These are phyloP conservation scores for Periophthalmodon schlosseri DNA, from an alignment of 2,113 vertebrate species.

Conservation along the genomic window DNA sequence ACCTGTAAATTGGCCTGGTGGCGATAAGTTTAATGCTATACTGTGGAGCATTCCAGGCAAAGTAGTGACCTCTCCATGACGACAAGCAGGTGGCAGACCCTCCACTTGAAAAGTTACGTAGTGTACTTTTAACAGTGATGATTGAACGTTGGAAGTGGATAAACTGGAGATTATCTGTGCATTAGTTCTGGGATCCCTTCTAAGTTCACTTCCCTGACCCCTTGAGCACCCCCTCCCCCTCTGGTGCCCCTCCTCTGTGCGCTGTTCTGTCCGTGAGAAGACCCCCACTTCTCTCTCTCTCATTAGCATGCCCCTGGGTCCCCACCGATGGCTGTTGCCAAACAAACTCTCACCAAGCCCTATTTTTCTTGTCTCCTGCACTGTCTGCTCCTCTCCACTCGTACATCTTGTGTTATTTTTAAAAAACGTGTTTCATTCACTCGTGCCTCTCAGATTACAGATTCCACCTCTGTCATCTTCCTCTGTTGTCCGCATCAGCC, in stretches of 20 bases:
- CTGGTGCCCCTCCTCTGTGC: conserved; percentile 53
- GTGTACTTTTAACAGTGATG: not conserved
- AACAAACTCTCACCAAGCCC: conserved; percentile 63
- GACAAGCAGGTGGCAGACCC: too few species aligned
- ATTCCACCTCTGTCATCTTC: conserved; percentile 20
- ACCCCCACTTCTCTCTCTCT: conserved; percentile 48
- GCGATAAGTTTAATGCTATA: too few species aligned
- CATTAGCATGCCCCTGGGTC: conserved; percentile 73
- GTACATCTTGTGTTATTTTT: conserved; percentile 36
- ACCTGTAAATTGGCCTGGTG: too few species aligned
- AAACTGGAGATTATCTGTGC: conserved; percentile 52
- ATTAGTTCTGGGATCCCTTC: conserved; percentile 71
- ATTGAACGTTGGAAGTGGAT: conserved; percentile 18
- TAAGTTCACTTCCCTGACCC: conserved; percentile 77
- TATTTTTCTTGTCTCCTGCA: conserved; percentile 45
- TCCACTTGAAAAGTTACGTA: too few species aligned
- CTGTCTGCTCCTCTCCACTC: conserved; percentile 34
- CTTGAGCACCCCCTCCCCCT: conserved; percentile 53
- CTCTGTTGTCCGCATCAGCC: conserved; percentile 39
- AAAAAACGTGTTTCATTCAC: conserved; percentile 20
- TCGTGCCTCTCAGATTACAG: conserved; percentile 2
- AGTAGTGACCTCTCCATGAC: too few species aligned
- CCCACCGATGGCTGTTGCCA: conserved; percentile 58
- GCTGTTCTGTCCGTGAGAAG: conserved; percentile 73
- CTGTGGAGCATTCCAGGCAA: too few species aligned